Evolutionary conservation across 2,797 vertebrate species (phyloP), one percentile per base, ranked within the genome.

Genomic region (Ciconia nigra): DNA sequence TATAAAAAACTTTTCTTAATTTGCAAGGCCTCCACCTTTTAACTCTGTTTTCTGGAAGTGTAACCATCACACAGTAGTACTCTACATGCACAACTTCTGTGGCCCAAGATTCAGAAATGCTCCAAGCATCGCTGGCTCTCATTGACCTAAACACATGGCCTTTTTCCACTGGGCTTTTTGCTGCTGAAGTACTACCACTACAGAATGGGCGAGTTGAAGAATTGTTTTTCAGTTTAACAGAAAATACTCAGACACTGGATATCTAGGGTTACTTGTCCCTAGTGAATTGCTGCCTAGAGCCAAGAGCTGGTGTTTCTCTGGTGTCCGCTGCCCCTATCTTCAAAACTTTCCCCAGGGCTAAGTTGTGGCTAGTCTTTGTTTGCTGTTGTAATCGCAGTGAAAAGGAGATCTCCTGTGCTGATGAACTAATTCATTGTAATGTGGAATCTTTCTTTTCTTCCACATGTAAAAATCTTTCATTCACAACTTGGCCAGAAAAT

Each of bases 81-180:
- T 54, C 33, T 22, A 1, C 17, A 13, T 0, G 1, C 7, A 13
- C 31, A 74, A 25, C 5, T 15, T 13, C 4, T 1, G 19, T 28
- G 28, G 31, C 31, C 16, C 0, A 5, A 41, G 59, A 12, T 63
- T 51, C 46, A 65, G 20, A 19, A 35, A 13, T 2, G 2, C 26
- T 66, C 17, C 17, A 21, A 41, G 51, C 4, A 1, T 37, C 5
- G 8, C 52, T 66, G 72, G 5, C 20, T 67, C 12, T 47, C 5
- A 5, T 6, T 49, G 42, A 57, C 28, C 52, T 35, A 17, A 70
- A 20, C 4, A 2, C 0, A 1, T 20, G 44, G 31, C n/a, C 42
- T n/a, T 0, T 47, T 69, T 76, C 54, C 8, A 5, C 3, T 24
- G 52, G 46, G 46, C 20, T 31, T 57, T 66, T 51, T 70, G 28